phyloP scores from a whole-genome alignment of 2,113 vertebrate species.

The Canis aureus region DNA sequence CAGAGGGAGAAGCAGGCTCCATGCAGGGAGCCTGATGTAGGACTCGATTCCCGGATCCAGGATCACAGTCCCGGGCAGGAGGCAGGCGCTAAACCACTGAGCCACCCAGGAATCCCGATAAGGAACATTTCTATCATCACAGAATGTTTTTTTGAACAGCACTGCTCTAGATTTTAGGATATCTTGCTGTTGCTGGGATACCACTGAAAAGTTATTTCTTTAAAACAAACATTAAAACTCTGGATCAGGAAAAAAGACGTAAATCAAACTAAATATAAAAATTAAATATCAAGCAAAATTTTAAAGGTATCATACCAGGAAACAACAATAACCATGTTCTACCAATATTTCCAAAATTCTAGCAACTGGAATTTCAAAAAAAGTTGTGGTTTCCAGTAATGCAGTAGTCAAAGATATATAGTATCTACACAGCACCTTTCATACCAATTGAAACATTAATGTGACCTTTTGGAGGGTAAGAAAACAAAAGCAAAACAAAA shows the following conservation, averaged over 20 bases:
- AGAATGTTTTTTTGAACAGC: slow-evolving; percentile 2
- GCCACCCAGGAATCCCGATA: no score
- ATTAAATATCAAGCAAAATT: neutral
- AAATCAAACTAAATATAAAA: slow-evolving; percentile 23
- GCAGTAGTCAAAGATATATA: slow-evolving; percentile 14
- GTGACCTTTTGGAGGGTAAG: neutral
- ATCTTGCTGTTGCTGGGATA: neutral
- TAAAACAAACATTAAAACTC: slow-evolving; percentile 43
- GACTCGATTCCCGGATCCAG: no score
- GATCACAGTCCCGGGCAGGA: no score
- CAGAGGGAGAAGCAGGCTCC: no score
- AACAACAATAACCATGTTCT: slow-evolving; percentile 35
- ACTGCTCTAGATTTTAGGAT: neutral
- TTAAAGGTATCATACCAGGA: slow-evolving; percentile 10
- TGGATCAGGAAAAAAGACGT: neutral
- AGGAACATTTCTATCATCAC: neutral
- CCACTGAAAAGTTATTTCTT: neutral
- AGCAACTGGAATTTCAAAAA: slow-evolving; percentile 32
- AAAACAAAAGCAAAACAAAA: neutral
- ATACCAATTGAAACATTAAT: slow-evolving; percentile 43
- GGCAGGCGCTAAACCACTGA: no score
- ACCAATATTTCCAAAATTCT: slow-evolving; percentile 23
- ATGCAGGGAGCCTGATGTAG: no score
- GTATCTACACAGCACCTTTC: neutral
- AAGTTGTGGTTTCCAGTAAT: slow-evolving; percentile 36